phyloP scores from a whole-genome alignment of 2,113 vertebrate species.

The Cyphotilapia sp. region DNA sequence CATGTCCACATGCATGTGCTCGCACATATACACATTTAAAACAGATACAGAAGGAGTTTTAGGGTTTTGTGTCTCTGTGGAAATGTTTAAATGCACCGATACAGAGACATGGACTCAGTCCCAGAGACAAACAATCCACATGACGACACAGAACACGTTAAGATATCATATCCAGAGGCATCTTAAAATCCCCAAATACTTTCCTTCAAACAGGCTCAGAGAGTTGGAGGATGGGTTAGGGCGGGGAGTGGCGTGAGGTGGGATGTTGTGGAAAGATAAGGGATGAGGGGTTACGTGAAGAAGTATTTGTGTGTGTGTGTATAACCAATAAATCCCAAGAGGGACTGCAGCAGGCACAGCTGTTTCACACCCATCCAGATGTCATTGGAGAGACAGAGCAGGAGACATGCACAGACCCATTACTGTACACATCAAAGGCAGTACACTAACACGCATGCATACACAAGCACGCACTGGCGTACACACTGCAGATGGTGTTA shows the following conservation, averaged over 20 bases:
- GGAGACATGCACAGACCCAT: slow-evolving; percentile 49
- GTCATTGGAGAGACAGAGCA: slow-evolving; percentile 10
- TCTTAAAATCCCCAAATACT: not conserved
- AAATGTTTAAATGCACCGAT: not conserved
- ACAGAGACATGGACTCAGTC: not conserved
- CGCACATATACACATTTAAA: not conserved
- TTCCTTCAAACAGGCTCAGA: not conserved
- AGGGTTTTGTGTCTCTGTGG: not conserved
- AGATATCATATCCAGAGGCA: not conserved
- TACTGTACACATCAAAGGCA: slow-evolving; percentile 52
- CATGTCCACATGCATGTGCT: slow-evolving; percentile 4
- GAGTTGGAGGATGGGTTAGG: not conserved
- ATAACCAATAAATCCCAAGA: slow-evolving; percentile 37
- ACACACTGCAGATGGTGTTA: slow-evolving; percentile 19
- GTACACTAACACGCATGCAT: not conserved
- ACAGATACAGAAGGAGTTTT: not conserved
- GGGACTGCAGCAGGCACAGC: slow-evolving; percentile 44
- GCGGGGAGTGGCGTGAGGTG: not conserved
- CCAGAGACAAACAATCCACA: not conserved
- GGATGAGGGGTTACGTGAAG: slow-evolving; percentile 18
- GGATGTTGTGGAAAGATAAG: slow-evolving; percentile 28
- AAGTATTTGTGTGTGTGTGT: slow-evolving; percentile 1
- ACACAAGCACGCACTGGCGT: not conserved
- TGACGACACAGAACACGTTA: not conserved
- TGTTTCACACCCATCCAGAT: slow-evolving; percentile 61